Evolutionary conservation across 1,140 invertebrate species (phyloP).

Genomic region (Pinna nobilis): DNA sequence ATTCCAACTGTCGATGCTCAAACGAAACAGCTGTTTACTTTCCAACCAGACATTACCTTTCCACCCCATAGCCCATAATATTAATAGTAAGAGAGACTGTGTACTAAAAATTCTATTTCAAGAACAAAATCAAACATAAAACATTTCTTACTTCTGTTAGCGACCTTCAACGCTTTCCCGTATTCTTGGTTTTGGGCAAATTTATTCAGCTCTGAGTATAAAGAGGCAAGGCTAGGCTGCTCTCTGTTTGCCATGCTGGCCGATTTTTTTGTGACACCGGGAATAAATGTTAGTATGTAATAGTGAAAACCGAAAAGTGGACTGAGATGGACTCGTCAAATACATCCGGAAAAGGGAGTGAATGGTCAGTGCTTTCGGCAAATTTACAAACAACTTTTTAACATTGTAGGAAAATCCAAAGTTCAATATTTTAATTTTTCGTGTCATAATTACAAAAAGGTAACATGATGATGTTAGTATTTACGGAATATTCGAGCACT

Average conservation of each 20-base stretch:
- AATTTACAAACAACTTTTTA: too few relatives aligned
- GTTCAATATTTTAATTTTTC: too few relatives aligned
- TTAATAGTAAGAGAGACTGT: not conserved
- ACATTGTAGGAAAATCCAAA: too few relatives aligned
- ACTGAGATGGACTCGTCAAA: too few relatives aligned
- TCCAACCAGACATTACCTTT: not conserved
- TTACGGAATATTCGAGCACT: too few relatives aligned
- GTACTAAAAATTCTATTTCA: not conserved
- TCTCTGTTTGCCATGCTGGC: slow-evolving; percentile 26
- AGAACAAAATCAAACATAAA: not conserved
- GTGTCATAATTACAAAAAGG: too few relatives aligned
- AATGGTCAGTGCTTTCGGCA: too few relatives aligned
- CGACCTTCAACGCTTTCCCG: slow-evolving; percentile 90
- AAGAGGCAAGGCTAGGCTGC: slow-evolving; percentile 32
- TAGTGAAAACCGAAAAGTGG: not conserved
- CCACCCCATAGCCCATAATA: not conserved
- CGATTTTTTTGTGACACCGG: too few relatives aligned
- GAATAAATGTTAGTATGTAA: not conserved
- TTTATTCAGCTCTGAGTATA: slow-evolving; percentile 89
- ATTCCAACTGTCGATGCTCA: too few relatives aligned
- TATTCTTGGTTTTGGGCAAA: slow-evolving; percentile 90
- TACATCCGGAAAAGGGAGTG: too few relatives aligned
- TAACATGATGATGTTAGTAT: too few relatives aligned
- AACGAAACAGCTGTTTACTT: not conserved
- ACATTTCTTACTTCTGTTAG: slow-evolving; percentile 87